Base-by-base conservation (phyloP, 2,113 vertebrate species). In the Heterocephalus glaber region DNA sequence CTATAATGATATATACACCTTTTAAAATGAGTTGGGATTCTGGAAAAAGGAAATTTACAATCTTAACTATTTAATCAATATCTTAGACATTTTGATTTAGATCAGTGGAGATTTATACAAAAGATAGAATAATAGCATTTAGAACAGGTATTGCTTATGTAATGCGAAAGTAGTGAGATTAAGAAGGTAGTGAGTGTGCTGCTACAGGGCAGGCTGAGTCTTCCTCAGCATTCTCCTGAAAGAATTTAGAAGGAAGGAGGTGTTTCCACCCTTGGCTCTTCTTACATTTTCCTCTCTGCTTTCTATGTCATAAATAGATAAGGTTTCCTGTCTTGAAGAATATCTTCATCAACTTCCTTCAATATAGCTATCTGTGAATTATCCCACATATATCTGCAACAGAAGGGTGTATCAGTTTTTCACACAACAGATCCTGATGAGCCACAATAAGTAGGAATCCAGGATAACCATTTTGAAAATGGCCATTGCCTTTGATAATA, bases 361-460 rank as follows among this genome's bases (percentile, higher is more conserved):
- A 90, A 22, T 41, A 63, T 90, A 81, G 61, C 72, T 70, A 4
- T 4, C 33, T 41, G 65, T 38, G 82, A 93, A 63, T 63, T 95
- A n/a, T 44, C 56, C 24, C n/a, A 61, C 19, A 82, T 65, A 35
- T 88, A 66, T 44, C 79, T 66, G 33, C 65, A 92, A 86, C 85
- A 97, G 96, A 95, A 90, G 79, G 70, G 63, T 17, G 12, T 94
- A 85, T 96, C 95, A 96, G 65, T 90, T 68, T 68, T 82, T 94
- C 47, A 81, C 77, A 95, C 44, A 79, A 85, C 38, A 92, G 56
- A 89, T 77, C 77, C 63, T 83, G 84, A 95, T 86, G 92, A 95
- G 60, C 65, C 20, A 22, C 0, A 1, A 89, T 74, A 94, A 96
- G 89, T 54, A 72, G 90, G 60, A 89, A 90, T 85, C 77, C 82